Conservation (phyloP, 2,797 vertebrate genomes). For the Pipistrellus nathusii region DNA sequence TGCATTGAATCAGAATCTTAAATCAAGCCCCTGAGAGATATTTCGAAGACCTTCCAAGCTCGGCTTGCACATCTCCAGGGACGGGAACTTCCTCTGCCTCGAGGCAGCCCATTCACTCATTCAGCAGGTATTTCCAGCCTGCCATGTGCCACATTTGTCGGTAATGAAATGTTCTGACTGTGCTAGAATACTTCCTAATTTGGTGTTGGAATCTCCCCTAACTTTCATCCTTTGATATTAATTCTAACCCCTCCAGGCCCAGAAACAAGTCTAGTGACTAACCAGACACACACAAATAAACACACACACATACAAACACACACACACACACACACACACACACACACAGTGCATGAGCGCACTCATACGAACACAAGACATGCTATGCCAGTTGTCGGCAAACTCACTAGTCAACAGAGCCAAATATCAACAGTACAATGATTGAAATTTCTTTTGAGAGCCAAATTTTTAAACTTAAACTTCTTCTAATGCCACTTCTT, state of each 20-base stretch:
- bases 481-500: too few species aligned
- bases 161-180: background rate
- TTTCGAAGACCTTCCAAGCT: background rate
- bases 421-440: too few species aligned
- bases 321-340: too few species aligned
- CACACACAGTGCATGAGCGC: too few species aligned
- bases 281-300: background rate
- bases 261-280: slow-evolving; percentile 1
- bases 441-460: too few species aligned
- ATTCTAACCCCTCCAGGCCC: background rate
- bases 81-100: background rate
- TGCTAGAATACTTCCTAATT: background rate
- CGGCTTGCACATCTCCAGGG: background rate
- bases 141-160: background rate
- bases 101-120: background rate
- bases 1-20: background rate
- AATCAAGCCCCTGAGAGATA: background rate
- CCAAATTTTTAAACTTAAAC: too few species aligned
- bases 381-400: too few species aligned
- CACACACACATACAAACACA: too few species aligned
- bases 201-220: background rate
- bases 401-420: too few species aligned
- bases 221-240: background rate
- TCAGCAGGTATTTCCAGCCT: background rate
- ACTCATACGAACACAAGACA: background rate